These are phyloP conservation scores for Propithecus perrieri DNA, from an alignment of 2,797 vertebrate species.

Conservation along the genomic window DNA sequence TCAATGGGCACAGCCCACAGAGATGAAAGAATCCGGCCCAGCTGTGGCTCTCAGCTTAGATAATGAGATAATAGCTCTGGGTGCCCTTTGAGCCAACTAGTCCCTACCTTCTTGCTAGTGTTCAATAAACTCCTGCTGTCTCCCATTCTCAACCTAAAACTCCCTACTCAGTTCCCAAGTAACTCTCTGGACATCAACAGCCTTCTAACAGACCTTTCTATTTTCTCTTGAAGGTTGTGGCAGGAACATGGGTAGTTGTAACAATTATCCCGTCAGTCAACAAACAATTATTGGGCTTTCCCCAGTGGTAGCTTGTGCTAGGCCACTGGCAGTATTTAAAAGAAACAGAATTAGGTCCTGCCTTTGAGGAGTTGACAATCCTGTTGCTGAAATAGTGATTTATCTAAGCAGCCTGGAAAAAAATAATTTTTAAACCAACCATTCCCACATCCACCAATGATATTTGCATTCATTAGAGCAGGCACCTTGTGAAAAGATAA, in stretches of 20 bases:
- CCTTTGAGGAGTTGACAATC: conserved; percentile 24
- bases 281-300: conserved; percentile 35
- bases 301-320: not conserved
- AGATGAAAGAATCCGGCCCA: conserved; percentile 63
- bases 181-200: conserved; percentile 65
- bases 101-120: conserved; percentile 53
- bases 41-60: conserved; percentile 62
- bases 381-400: conserved; percentile 8
- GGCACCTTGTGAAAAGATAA: not conserved
- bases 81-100: conserved; percentile 71
- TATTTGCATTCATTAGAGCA: conserved; percentile 38
- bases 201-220: conserved; percentile 54
- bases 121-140: conserved; percentile 76
- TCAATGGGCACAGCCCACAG: conserved; percentile 70
- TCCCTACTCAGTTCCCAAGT: conserved; percentile 69
- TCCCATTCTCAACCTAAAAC: conserved; percentile 63
- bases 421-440: conserved; percentile 46
- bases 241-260: not conserved
- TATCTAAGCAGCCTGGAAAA: conserved; percentile 30
- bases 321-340: not conserved
- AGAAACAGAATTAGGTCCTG: not conserved
- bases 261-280: conserved; percentile 31
- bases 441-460: not conserved
- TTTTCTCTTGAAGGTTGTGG: conserved; percentile 54
- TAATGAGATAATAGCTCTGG: conserved; percentile 74